These are phyloP conservation scores for Sipha maydis DNA, from an alignment of 2,888 invertebrate species.

Conservation along the genomic window DNA sequence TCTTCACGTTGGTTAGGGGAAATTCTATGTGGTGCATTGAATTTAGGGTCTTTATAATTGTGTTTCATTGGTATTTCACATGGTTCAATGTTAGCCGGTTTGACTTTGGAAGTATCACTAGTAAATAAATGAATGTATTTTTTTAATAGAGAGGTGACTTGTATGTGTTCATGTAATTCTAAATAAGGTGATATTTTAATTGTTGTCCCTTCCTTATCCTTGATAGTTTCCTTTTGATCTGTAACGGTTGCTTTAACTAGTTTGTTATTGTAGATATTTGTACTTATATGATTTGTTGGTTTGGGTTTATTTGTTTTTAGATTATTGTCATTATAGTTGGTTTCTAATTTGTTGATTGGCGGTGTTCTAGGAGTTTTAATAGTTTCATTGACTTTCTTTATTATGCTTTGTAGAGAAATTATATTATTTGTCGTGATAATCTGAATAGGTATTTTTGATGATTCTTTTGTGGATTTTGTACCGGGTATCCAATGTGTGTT, in stretches of 20 bases:
- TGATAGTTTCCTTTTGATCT: too few species aligned
- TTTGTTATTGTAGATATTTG: too few species aligned
- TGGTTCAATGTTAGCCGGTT: conserved; percentile 14
- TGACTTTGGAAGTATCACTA: conserved; percentile 7
- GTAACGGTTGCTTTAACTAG: too few species aligned
- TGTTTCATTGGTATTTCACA: conserved; percentile 40
- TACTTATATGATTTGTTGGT: too few species aligned
- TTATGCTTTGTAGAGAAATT: not conserved
- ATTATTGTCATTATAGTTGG: not conserved
- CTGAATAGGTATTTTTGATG: not conserved
- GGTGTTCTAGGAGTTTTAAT: too few species aligned
- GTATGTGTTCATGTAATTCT: not conserved
- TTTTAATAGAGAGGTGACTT: not conserved
- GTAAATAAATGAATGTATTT: conserved; percentile 37
- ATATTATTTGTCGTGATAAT: not conserved
- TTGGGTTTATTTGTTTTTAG: too few species aligned
- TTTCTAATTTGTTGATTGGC: too few species aligned
- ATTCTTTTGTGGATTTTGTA: too few species aligned
- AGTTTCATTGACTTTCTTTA: not conserved
- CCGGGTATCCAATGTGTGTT: not conserved
- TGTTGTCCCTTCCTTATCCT: not conserved
- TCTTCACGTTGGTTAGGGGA: not conserved
- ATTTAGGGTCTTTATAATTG: not conserved
- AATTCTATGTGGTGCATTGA: conserved; percentile 26
- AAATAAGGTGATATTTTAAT: not conserved